Evolutionary conservation across 2,888 invertebrate species (phyloP).

Genomic region (Tiliacea citrago): DNA sequence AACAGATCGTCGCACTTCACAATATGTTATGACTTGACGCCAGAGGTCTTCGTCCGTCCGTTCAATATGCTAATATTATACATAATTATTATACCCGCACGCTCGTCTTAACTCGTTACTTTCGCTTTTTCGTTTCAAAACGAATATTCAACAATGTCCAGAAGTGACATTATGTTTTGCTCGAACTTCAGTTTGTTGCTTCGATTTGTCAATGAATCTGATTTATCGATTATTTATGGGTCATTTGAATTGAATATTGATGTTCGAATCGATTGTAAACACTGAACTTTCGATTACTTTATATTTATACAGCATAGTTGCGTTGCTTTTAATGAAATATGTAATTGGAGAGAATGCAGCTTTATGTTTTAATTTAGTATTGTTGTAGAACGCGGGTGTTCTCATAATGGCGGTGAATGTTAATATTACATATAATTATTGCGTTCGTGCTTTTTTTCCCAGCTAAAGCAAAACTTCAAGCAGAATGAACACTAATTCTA

Average conservation of each 20-base stretch:
- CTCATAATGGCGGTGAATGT: conserved; percentile 29
- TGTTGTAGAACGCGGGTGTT: conserved; percentile 20
- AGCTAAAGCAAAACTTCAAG: conserved; percentile 14
- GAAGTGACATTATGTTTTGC: conserved; percentile 24
- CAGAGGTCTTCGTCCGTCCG: conserved; percentile 41
- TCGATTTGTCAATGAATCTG: conserved; percentile 44
- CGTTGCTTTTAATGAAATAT: conserved; percentile 27
- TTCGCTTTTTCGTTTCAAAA: conserved; percentile 59
- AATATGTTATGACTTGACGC: conserved; percentile 42
- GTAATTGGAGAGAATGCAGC: conserved; percentile 2
- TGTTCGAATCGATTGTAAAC: conserved; percentile 37
- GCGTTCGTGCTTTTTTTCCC: conserved; percentile 29
- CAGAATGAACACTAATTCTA: conserved; percentile 44
- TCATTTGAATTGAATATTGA: conserved; percentile 49
- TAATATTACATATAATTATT: conserved; percentile 40
- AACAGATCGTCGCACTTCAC: conserved; percentile 39
- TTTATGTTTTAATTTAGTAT: conserved; percentile 35
- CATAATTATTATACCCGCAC: conserved; percentile 34
- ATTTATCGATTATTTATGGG: conserved; percentile 45
- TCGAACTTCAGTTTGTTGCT: conserved; percentile 18
- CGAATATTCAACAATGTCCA: conserved; percentile 25
- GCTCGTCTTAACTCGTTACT: conserved; percentile 35
- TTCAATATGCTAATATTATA: conserved; percentile 59
- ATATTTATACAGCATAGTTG: conserved; percentile 31
- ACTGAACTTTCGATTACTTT: conserved; percentile 32